These are phyloP conservation scores for Anneissia japonica DNA, from an alignment of 35 echinoderm and acorn worm genomes.

Conservation along the genomic window DNA sequence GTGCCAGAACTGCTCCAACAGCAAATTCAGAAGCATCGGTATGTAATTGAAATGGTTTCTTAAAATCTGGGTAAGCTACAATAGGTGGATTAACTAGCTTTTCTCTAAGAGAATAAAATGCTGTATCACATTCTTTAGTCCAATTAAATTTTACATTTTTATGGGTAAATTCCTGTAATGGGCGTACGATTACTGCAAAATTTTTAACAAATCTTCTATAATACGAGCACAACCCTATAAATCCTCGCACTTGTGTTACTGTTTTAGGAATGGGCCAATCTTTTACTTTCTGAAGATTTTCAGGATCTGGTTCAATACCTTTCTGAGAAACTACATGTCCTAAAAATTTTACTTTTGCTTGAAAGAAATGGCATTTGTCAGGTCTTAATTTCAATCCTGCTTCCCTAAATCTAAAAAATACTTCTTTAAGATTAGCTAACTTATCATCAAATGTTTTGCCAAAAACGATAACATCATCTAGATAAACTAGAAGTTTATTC, in stretches of 20 bases:
- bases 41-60: slow-evolving; percentile 23
- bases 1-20: slow-evolving; percentile 21
- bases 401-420: slow-evolving; percentile 30
- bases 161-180: slow-evolving; percentile 38
- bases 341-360: slow-evolving; percentile 41
- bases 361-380: slow-evolving; percentile 44
- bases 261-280: slow-evolving; percentile 22
- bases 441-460: no score
- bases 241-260: slow-evolving; percentile 36
- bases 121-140: slow-evolving; percentile 38
- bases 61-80: slow-evolving; percentile 54
- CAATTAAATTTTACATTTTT: slow-evolving; percentile 42
- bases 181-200: slow-evolving; percentile 40
- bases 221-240: slow-evolving; percentile 46
- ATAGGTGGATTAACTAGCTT: slow-evolving; percentile 45
- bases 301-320: slow-evolving; percentile 27
- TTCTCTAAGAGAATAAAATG: slow-evolving; percentile 36
- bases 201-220: slow-evolving; percentile 44
- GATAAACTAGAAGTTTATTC: no score
- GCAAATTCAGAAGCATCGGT: slow-evolving; percentile 46
- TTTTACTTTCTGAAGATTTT: slow-evolving; percentile 23
- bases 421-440: slow-evolving; percentile 17
- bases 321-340: slow-evolving; percentile 55
- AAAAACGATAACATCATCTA: no score
- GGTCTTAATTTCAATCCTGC: slow-evolving; percentile 59